Base-by-base conservation (phyloP, 2,888 invertebrate species). In the Hypsopygia costalis region DNA sequence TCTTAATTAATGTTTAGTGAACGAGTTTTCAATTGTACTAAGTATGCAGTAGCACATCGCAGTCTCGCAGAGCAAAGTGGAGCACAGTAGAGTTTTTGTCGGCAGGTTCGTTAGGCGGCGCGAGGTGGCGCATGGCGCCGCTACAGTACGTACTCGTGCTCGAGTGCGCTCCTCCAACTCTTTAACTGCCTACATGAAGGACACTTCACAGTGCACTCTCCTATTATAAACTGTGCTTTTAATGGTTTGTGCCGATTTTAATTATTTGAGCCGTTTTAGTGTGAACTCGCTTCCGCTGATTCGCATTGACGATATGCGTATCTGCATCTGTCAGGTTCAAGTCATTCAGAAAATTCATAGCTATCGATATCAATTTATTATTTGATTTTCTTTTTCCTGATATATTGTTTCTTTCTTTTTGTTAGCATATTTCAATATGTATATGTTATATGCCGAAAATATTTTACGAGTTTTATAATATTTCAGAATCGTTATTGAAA, bases 181-280 rank as follows among this genome's bases (percentile, higher is more conserved):
- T 87, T 86, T 86, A 87, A 87, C 87, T 86, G 85, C 87, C 87
- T 87, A 86, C 85, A 87, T 83, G 86, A 80, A 87, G 87, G 81
- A 81, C 78, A 69, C 87, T 87, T 64, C 60, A 81, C 75, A 49
- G 64, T 78, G 79, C 81, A 81, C 83, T 87, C 81, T 81, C 82
- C 83, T 78, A 86, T 86, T 86, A 86, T 86, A 83, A 85, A 86
- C 82, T 87, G 87, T 80, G 76, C 87, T 86, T 86, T 87, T 85
- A 86, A 87, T 86, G 83, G 85, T 75, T 79, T 71, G 77, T 70
- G 66, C 74, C 75, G 74, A 81, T 86, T 87, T 87, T 83, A 85
- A 87, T 86, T 81, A 85, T 81, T 81, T 73, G 62, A 65, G 57
- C 66, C 63, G 69, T 74, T 81, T 79, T 73, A 69, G 58, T 64